Base-by-base conservation (phyloP, 2,888 invertebrate species). In the Gibbula magus region DNA sequence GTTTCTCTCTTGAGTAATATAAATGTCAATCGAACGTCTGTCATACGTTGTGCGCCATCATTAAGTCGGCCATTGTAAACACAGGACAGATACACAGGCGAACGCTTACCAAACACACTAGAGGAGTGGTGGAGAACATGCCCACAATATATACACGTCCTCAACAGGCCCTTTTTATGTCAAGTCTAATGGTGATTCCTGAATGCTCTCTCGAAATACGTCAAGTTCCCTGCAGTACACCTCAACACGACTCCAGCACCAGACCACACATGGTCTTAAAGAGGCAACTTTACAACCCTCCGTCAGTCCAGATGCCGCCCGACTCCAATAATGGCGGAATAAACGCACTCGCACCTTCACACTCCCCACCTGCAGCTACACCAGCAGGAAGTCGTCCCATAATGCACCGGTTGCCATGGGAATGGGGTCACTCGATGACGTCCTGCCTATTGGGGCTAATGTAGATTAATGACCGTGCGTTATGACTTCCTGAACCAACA, bases 261-360 rank as follows among this genome's bases (percentile, higher is more conserved):
- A 61, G 61, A 29, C 61, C 61, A 29, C 61, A 61, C 61, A 61
- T 25, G 29, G 25, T n/a, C 25, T 61, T 61, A 2, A 61, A 25
- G 61, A 29, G 61, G 29, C 61, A 61, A 25, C 61, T 61, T 61
- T 61, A 61, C 13, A 61, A 16, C 61, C 18, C 61, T 25, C 29
- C 29, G 18, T 25, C 25, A 29, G 61, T 25, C 61, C 61, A 61
- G 61, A 61, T 61, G 61, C 61, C 45, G 16, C 61, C 61, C n/a
- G 61, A 13, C 29, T 18, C 61, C 29, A 61, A 61, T 61, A 61
- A 61, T 25, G 29, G 61, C 29, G 29, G 61, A 61, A 61, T 61
- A 61, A 61, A 61, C 61, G 61, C 25, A n/a, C 61, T 61, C 61
- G 25, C 61, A 29, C 61, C 61, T 61, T 61, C 61, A 61, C 61